Conservation (phyloP, 2,797 vertebrate genomes). For the Clarias fuscus region DNA sequence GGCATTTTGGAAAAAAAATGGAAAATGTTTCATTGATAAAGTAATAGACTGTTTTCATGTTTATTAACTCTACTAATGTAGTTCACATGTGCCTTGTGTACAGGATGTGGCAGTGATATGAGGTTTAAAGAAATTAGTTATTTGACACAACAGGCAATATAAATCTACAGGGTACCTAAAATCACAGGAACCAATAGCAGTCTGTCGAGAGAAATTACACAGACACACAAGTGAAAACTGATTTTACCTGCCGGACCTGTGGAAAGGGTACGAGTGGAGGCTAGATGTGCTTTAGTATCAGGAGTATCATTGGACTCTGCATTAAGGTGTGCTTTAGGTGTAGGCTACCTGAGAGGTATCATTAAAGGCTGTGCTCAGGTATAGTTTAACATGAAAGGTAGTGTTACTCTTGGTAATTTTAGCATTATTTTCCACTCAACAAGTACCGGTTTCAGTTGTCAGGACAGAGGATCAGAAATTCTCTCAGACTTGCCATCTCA, state of each 20-base stretch:
- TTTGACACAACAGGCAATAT: neutral
- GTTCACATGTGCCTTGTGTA: neutral
- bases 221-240: neutral
- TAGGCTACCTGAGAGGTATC: conserved; percentile 30
- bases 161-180: neutral
- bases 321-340: conserved; percentile 8
- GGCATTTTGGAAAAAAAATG: neutral
- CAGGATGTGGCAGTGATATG: neutral
- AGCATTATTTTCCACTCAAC: neutral
- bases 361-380: conserved; percentile 21
- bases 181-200: neutral
- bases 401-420: conserved; percentile 27
- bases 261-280: neutral
- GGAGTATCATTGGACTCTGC: neutral
- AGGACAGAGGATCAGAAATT: neutral
- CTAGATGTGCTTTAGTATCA: neutral
- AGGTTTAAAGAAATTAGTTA: neutral
- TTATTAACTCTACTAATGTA: neutral
- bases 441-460: conserved; percentile 36
- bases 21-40: neutral
- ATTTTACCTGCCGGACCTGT: neutral
- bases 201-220: neutral
- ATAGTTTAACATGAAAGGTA: conserved; percentile 24
- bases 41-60: neutral
- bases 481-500: neutral